A percentile compares a stretch with the other conserved stretches of the same genome.
Evolutionary conservation across 1,140 invertebrate genomes (phyloP).

Genomic region (Macrocentrus cingulum): DNA sequence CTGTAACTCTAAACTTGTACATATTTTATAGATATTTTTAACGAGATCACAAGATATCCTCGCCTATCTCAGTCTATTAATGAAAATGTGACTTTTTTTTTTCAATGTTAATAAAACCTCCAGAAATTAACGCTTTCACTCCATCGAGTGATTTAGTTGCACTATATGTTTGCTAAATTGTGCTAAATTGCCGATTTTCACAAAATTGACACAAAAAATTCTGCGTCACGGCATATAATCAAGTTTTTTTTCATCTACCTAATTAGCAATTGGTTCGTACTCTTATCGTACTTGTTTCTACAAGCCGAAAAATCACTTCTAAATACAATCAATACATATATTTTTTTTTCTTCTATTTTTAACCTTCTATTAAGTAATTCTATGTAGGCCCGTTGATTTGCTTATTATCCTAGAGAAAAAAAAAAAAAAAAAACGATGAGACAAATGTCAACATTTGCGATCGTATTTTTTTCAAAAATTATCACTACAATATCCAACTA

Average conservation of each 20-base stretch:
- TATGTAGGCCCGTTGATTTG: constrained; percentile 50
- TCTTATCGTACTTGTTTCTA: constrained; percentile 27
- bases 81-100: constrained; percentile 5
- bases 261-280: constrained; percentile 18
- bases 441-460: constrained; percentile 16
- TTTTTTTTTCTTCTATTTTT: constrained; percentile 22
- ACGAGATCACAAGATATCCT: neutral
- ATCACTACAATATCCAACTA: constrained; percentile 21
- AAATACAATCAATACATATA: constrained; percentile 26
- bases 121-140: neutral
- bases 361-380: constrained; percentile 29
- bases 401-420: constrained; percentile 38
- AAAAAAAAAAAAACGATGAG: too few relatives aligned
- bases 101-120: neutral
- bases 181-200: too few relatives aligned
- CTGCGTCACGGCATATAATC: too few relatives aligned
- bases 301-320: constrained; percentile 27
- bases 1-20: constrained; percentile 30
- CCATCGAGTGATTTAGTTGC: neutral
- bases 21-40: constrained; percentile 29
- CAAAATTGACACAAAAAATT: too few relatives aligned
- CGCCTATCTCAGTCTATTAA: constrained; percentile 14
- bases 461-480: constrained; percentile 12
- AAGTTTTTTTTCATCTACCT: constrained; percentile 23
- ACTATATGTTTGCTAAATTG: too few relatives aligned